Base-by-base conservation (phyloP, 2,888 invertebrate genomes). In the Catotricha subobsoleta region DNA sequence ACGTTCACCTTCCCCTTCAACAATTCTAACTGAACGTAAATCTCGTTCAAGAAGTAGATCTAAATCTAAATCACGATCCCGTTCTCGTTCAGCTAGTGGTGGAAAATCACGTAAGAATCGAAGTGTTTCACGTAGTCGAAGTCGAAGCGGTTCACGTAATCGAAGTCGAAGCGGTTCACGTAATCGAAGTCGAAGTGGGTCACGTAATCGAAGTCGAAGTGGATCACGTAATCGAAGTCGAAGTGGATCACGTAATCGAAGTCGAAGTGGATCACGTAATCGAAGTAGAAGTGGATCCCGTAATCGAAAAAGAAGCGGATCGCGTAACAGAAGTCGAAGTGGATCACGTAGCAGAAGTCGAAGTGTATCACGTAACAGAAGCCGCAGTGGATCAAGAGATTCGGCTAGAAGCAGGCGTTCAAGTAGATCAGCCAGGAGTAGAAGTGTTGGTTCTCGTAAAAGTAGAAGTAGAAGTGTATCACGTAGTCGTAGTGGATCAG, bases 401-500 rank as follows among this genome's bases (percentile, higher is more conserved):
- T 40, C 47, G 7, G 48, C 37, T 28, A 47, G 49, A 29, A 43
- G 46, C n/a, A 20, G 31, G n/a, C n/a, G n/a, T n/a, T n/a, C n/a
- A 39, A 39, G 39, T 36, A 16, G 20, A 6, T 25, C 36, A 9
- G 25, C 43, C 12, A 45, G 51, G 3, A 52, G 52, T 1, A n/a
- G 37, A 28, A 16, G 13, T 30, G 20, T 12, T 15, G 13, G 3
- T 9, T 4, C 13, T 16, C 50, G 51, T 16, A 51, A 45, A 21
- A 51, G 53, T 29, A 58, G 57, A 2, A 55, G 51, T 18, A 56
- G 58, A 42, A 50, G 51, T 7, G 52, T 49, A 44, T 43, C 43
- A 43, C 44, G 40, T 42, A 51, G 50, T 12, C 39, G 54, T 33
- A 60, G 53, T 30, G 42, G 47, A 1, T 49, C 49, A 16, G 10